phyloP scores from a whole-genome alignment of 2,113 vertebrate genomes.

The Neodon shergylaensis region DNA sequence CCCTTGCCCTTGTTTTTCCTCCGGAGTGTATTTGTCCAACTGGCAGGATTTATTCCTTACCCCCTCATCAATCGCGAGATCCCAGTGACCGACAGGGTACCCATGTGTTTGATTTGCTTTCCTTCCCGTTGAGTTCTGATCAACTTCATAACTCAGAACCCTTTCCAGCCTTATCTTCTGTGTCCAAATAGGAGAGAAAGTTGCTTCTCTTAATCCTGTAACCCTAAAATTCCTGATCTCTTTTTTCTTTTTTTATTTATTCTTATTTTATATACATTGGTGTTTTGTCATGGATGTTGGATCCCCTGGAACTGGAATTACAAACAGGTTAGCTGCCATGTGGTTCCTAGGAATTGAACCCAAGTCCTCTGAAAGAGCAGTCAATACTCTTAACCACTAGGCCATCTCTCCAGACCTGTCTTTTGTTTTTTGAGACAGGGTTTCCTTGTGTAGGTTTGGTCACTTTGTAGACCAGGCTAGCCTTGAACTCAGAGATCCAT shows the following conservation, averaged over 20 bases:
- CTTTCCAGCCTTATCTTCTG: slow-evolving; percentile 49
- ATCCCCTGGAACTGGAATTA: too few relatives aligned
- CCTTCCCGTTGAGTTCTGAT: slow-evolving; percentile 49
- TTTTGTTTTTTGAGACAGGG: too few relatives aligned
- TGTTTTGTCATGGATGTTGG: too few relatives aligned
- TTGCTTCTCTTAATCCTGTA: slow-evolving; percentile 41
- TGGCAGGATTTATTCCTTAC: slow-evolving; percentile 52
- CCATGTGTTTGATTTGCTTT: slow-evolving; percentile 24
- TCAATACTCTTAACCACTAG: too few relatives aligned
- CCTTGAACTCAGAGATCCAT: too few relatives aligned
- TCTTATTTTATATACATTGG: neutral
- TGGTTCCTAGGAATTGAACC: too few relatives aligned
- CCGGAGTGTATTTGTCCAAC: slow-evolving; percentile 20
- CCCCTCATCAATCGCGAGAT: slow-evolving; percentile 34
- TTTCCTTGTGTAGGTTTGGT: too few relatives aligned
- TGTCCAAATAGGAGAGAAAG: slow-evolving; percentile 56
- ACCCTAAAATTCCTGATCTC: slow-evolving; percentile 14
- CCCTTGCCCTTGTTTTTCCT: neutral
- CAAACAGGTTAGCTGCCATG: too few relatives aligned
- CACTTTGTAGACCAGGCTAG: too few relatives aligned
- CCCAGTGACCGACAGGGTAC: neutral
- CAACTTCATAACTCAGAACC: slow-evolving; percentile 32
- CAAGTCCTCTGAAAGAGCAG: too few relatives aligned
- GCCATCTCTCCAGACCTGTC: too few relatives aligned
- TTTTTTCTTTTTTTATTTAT: neutral